These are phyloP conservation scores for Caradrina clavipalpis DNA, from an alignment of 2,888 invertebrate genomes.

Conservation along the genomic window DNA sequence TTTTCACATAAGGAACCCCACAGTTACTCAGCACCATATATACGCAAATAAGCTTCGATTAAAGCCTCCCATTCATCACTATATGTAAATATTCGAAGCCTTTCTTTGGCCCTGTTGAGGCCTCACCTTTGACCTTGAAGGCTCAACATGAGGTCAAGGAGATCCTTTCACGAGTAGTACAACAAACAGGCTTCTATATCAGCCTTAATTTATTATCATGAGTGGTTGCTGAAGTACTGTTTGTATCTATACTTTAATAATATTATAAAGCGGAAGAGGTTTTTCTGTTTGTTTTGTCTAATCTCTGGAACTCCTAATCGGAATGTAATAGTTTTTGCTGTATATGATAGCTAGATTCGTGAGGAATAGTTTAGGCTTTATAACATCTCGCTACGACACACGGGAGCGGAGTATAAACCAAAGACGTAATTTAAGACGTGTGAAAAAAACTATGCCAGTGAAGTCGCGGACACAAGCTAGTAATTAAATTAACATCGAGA, in stretches of 20 bases:
- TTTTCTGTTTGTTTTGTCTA: no score
- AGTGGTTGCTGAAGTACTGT: slow-evolving; percentile 17
- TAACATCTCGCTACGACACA: no score
- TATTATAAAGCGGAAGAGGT: no score
- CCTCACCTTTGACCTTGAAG: slow-evolving; percentile 52
- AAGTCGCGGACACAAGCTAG: no score
- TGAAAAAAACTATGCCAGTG: no score
- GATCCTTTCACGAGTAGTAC: slow-evolving; percentile 43
- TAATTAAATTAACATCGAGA: no score
- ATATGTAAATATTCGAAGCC: slow-evolving; percentile 58
- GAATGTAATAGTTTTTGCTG: no score
- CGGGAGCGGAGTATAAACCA: no score
- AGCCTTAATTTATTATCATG: slow-evolving; percentile 49
- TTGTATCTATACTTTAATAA: background rate
- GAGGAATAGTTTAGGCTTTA: no score
- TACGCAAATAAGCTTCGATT: slow-evolving; percentile 44
- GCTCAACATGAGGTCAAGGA: slow-evolving; percentile 60
- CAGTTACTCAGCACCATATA: slow-evolving; percentile 27
- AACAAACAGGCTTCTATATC: slow-evolving; percentile 39
- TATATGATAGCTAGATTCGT: no score
- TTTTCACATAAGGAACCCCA: slow-evolving; percentile 20
- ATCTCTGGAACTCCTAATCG: no score
- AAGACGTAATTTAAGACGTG: no score
- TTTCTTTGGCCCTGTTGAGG: slow-evolving; percentile 37
- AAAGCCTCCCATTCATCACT: slow-evolving; percentile 55